Conservation (phyloP, 2,797 vertebrate species). For the Tiaroga cobitis region DNA sequence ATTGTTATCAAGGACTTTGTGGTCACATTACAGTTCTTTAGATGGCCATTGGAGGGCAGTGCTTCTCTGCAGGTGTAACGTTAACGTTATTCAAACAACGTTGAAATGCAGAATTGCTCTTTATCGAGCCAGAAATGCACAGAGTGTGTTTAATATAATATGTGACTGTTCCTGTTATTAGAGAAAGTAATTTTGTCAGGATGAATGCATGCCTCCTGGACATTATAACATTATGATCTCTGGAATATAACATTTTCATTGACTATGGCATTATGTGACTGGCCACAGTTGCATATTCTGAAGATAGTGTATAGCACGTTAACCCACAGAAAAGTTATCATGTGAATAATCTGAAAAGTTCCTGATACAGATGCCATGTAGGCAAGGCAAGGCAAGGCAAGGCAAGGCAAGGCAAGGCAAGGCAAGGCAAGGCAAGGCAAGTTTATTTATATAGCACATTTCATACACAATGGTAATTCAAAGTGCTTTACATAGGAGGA, state of each 20-base stretch:
- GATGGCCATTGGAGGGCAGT: constrained; percentile 45
- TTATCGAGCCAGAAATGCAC: not conserved
- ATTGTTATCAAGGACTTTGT: not conserved
- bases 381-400: too few relatives aligned
- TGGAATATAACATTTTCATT: not conserved
- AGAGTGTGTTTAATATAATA: not conserved
- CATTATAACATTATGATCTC: constrained; percentile 8
- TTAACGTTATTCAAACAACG: not conserved
- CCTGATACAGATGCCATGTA: not conserved
- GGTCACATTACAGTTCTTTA: not conserved
- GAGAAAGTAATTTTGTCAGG: constrained; percentile 2
- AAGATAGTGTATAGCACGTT: not conserved
- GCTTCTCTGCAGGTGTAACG: constrained; percentile 1
- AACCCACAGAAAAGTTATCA: not conserved
- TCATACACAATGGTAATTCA: too few relatives aligned
- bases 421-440: too few relatives aligned
- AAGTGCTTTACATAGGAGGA: too few relatives aligned
- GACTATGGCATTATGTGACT: not conserved
- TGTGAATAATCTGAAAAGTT: constrained; percentile 1
- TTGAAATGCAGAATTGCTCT: not conserved
- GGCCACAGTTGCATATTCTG: not conserved
- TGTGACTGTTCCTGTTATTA: constrained; percentile 9
- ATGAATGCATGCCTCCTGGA: not conserved
- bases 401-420: too few relatives aligned
- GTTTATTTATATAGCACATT: too few relatives aligned